These are phyloP conservation scores for Paracanthobrama guichenoti DNA, from an alignment of 2,113 vertebrate genomes.

Conservation along the genomic window DNA sequence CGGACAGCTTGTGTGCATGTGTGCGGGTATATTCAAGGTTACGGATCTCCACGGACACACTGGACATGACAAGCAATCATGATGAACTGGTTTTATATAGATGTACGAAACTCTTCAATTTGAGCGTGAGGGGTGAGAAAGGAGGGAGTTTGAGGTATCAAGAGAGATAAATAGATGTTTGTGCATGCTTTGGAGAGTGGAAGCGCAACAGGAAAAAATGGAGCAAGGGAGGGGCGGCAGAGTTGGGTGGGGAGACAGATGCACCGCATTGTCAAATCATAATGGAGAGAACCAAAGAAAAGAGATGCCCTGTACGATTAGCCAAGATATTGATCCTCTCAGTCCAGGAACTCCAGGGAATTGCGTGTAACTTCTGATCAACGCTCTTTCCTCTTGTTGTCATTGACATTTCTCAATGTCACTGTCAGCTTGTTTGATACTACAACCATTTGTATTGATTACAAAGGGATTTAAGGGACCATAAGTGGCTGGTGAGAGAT, in stretches of 20 bases:
- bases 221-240: slow-evolving; percentile 32
- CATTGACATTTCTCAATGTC: slow-evolving; percentile 27
- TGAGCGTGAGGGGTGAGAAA: neutral
- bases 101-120: slow-evolving; percentile 14
- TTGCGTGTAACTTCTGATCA: neutral
- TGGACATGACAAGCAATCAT: slow-evolving; percentile 35
- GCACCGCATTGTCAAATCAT: slow-evolving; percentile 39
- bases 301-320: neutral
- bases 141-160: slow-evolving; percentile 10
- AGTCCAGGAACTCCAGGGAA: neutral
- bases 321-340: neutral
- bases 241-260: slow-evolving; percentile 24
- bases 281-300: slow-evolving; percentile 38
- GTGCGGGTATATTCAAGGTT: slow-evolving; percentile 52
- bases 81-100: slow-evolving; percentile 27
- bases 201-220: slow-evolving; percentile 28
- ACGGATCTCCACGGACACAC: slow-evolving; percentile 24
- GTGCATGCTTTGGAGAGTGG: slow-evolving; percentile 33
- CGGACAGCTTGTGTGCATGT: slow-evolving; percentile 5
- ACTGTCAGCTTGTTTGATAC: neutral
- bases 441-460: neutral
- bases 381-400: neutral
- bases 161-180: slow-evolving; percentile 39
- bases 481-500: neutral
- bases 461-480: neutral